These are phyloP conservation scores for Drosophila prolongata DNA, from an alignment of 2,888 invertebrate species.

Conservation along the genomic window DNA sequence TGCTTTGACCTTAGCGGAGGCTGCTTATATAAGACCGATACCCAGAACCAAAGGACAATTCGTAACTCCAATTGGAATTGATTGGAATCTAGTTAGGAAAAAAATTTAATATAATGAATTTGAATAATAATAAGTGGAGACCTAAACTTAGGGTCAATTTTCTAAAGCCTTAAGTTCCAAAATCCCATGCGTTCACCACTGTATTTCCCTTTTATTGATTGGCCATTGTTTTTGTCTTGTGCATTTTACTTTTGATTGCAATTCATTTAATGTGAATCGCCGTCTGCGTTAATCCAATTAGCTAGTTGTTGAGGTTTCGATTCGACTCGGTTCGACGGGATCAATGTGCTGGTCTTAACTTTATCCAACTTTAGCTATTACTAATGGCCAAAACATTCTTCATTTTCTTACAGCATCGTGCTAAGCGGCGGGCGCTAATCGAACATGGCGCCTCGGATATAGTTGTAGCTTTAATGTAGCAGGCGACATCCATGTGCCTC, in stretches of 20 bases:
- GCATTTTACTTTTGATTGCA: slow-evolving; percentile 57
- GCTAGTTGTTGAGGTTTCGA: slow-evolving; percentile 17
- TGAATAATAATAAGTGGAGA: too few relatives aligned
- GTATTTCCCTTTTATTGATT: slow-evolving; percentile 52
- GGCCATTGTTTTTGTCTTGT: slow-evolving; percentile 29
- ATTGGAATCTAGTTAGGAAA: not conserved
- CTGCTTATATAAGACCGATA: slow-evolving; percentile 66
- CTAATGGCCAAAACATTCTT: not conserved
- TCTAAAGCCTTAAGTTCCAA: too few relatives aligned
- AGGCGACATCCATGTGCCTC: slow-evolving; percentile 85
- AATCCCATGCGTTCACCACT: not conserved
- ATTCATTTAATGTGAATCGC: slow-evolving; percentile 40
- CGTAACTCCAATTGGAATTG: not conserved
- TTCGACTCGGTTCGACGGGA: slow-evolving; percentile 28
- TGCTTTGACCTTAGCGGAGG: slow-evolving; percentile 75
- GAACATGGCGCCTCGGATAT: slow-evolving; percentile 85
- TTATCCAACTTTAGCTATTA: not conserved
- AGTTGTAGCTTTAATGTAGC: slow-evolving; percentile 84
- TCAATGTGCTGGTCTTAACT: slow-evolving; percentile 40
- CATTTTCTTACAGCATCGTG: slow-evolving; percentile 81
- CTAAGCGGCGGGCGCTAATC: slow-evolving; percentile 84
- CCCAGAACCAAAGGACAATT: not conserved
- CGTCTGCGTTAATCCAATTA: slow-evolving; percentile 66
- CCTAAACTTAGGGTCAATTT: too few relatives aligned
- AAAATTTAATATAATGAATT: too few relatives aligned